Evolutionary conservation across 2,113 vertebrate genomes (phyloP).

Genomic region (Lampris incognitus): DNA sequence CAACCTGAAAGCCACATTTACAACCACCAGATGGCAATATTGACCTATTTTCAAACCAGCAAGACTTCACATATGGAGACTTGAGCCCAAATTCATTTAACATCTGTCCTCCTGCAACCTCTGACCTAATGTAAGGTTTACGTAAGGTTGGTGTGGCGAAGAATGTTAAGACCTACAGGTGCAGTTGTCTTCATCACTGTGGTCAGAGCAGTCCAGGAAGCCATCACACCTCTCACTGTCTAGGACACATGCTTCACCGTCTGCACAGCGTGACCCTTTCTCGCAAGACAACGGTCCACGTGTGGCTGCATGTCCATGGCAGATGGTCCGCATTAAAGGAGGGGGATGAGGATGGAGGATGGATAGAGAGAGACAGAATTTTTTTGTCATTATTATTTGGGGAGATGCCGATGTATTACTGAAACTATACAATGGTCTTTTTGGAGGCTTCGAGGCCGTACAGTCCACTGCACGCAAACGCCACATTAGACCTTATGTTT

Average conservation of each 20-base stretch:
- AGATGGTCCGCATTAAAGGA: not conserved
- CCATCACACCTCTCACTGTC: slow-evolving; percentile 89
- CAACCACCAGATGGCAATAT: slow-evolving; percentile 40
- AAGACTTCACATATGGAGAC: not conserved
- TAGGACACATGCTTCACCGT: slow-evolving; percentile 89
- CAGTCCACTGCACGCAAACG: too few relatives aligned
- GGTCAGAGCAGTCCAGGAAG: slow-evolving; percentile 93
- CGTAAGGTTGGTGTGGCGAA: too few relatives aligned
- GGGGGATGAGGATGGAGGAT: not conserved
- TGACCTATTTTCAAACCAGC: not conserved
- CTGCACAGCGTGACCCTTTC: slow-evolving; percentile 87
- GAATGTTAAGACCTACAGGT: slow-evolving; percentile 78
- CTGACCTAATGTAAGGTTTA: too few relatives aligned
- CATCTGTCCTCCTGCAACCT: too few relatives aligned
- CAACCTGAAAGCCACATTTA: not conserved
- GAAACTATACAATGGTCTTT: not conserved
- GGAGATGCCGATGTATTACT: not conserved
- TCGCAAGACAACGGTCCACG: slow-evolving; percentile 84
- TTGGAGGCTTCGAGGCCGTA: too few relatives aligned
- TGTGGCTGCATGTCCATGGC: slow-evolving; percentile 83
- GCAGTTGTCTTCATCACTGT: slow-evolving; percentile 93
- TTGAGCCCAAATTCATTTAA: too few relatives aligned
- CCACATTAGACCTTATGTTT: too few relatives aligned
- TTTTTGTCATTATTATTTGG: too few relatives aligned
- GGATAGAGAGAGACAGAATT: not conserved